A percentile compares a stretch with the other conserved stretches of the same genome.
Conservation (phyloP, 2,113 vertebrate species). For the Orthonyx spaldingii region DNA sequence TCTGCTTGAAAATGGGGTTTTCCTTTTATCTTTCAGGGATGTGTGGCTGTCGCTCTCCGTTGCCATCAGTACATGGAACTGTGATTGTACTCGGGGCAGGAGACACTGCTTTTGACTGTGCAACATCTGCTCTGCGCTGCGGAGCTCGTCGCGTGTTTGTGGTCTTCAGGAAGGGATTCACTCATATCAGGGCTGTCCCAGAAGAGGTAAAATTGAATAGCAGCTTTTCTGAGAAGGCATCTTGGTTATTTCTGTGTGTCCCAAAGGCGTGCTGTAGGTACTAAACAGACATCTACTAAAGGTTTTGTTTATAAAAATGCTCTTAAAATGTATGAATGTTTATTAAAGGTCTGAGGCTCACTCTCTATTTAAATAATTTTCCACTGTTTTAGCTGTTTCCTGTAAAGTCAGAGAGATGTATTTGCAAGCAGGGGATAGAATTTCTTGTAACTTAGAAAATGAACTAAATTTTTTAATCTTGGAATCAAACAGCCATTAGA, state of each 20-base stretch:
- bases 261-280: neutral
- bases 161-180: slow-evolving; percentile 92
- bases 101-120: slow-evolving; percentile 96
- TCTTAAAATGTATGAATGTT: neutral
- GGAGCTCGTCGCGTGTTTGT: slow-evolving; percentile 88
- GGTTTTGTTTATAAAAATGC: neutral
- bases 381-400: neutral
- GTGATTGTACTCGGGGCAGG: slow-evolving; percentile 93
- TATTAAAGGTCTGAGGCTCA: neutral
- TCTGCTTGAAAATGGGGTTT: slow-evolving; percentile 72
- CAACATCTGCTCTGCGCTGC: slow-evolving; percentile 92
- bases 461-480: neutral
- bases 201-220: slow-evolving; percentile 82
- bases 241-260: neutral
- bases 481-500: neutral
- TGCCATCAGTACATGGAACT: slow-evolving; percentile 83
- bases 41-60: slow-evolving; percentile 81
- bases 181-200: slow-evolving; percentile 87
- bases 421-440: neutral
- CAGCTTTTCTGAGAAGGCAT: neutral
- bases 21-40: slow-evolving; percentile 84
- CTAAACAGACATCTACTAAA: neutral
- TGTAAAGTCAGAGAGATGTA: neutral
- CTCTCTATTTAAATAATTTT: neutral
- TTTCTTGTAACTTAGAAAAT: neutral